Base-by-base conservation (phyloP, 2,888 invertebrate species). In the Mythimna lalbum region DNA sequence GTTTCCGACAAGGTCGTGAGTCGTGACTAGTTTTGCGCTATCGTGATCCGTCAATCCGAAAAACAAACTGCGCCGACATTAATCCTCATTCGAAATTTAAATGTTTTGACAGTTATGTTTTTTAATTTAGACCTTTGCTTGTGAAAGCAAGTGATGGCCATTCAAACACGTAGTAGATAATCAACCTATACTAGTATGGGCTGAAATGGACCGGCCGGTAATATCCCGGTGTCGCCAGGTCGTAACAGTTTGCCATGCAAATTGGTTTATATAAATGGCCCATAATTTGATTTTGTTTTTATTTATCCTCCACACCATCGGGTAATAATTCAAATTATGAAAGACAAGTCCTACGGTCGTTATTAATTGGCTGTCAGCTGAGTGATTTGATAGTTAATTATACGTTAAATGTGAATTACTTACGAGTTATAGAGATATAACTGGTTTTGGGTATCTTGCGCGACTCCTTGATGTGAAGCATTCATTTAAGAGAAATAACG, bases 181-280 rank as follows among this genome's bases (percentile, higher is more conserved):
- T 43, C 36, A 49, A 57, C 47, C 60, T 67, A 73, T 65, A 74
- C 73, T 65, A 81, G 73, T 61, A 71, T 64, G 33, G 67, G 64
- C 62, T 67, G 74, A 78, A 84, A 80, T 69, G 71, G 73, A 63
- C 81, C 55, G 66, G 61, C 64, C 71, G 79, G 81, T 85, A 78
- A 81, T 73, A 70, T 80, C 73, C 62, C 55, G 39, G 74, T 85
- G 85, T 84, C 85, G 83, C 83, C 82, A 66, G 82, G 73, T 78
- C 65, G 70, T 69, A 72, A 82, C 78, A 72, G 73, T 86, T 89
- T 85, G 86, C 88, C 84, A 90, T 89, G 90, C 87, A 90, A 90
- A 90, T 90, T 88, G 86, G 77, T 85, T 87, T 86, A 86, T 84
- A 86, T 88, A 87, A 88, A 86, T 82, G 85, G 84, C 73, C 72